Evolutionary conservation across 2,888 invertebrate genomes (phyloP).

Genomic region (Stratiomys singularior): DNA sequence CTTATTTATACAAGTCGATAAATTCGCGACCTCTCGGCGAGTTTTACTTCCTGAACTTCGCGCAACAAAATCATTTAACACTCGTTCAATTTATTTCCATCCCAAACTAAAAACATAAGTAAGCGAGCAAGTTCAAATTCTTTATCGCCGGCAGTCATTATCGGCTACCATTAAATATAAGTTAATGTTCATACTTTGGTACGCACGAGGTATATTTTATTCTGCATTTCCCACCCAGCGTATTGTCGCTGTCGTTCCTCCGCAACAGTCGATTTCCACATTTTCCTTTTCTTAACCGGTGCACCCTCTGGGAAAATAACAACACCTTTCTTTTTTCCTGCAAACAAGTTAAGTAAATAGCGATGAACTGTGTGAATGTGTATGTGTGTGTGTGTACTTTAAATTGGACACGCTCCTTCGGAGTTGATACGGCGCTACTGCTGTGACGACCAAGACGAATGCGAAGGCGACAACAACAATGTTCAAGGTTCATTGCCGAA

Average conservation of each 20-base stretch:
- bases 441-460: background rate
- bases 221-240: background rate
- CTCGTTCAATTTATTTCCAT: background rate
- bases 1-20: too few relatives aligned
- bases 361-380: background rate
- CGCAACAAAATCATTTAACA: background rate
- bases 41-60: background rate
- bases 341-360: background rate
- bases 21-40: background rate
- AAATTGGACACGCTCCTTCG: background rate
- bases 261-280: too few relatives aligned
- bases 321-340: background rate
- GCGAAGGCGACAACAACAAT: background rate
- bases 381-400: background rate
- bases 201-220: background rate
- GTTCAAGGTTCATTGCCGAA: constrained; percentile 32
- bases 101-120: background rate
- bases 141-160: background rate
- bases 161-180: background rate
- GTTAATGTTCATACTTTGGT: background rate
- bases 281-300: too few relatives aligned
- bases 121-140: background rate
- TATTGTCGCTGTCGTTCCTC: background rate
- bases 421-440: too few relatives aligned
- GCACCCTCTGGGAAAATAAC: too few relatives aligned